Percentiles rank a stretch among this genome's conserved stretches.
Conservation (phyloP, 2,797 vertebrate genomes). For the Micropoecilia bifurca region DNA sequence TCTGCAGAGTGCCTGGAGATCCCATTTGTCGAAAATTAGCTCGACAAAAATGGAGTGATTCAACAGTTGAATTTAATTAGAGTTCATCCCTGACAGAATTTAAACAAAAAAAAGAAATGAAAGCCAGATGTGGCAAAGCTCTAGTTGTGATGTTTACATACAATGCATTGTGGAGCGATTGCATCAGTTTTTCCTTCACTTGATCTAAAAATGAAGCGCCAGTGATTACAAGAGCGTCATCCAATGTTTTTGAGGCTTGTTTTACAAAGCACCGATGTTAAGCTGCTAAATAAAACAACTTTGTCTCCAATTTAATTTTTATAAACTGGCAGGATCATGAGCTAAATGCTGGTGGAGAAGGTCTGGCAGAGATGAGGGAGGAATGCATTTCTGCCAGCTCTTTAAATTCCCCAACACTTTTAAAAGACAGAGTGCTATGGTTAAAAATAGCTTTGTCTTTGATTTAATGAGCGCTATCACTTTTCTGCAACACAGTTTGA, state of each 20-base stretch:
- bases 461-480: slow-evolving; percentile 40
- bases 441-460: slow-evolving; percentile 3
- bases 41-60: neutral
- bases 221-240: neutral
- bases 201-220: neutral
- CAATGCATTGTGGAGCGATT: neutral
- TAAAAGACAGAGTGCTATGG: neutral
- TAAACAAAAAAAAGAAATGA: neutral
- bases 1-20: neutral
- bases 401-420: neutral
- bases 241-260: neutral
- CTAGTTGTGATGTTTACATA: neutral
- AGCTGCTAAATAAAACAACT: neutral
- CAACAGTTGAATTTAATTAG: neutral
- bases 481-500: slow-evolving; percentile 57
- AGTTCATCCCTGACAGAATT: neutral
- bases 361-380: neutral
- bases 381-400: neutral
- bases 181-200: neutral
- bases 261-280: neutral
- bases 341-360: neutral
- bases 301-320: neutral
- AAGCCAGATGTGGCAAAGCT: neutral
- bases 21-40: neutral
- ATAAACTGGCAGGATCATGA: neutral